Conservation (phyloP, 2,797 vertebrate species). For the Mus minutoides region DNA sequence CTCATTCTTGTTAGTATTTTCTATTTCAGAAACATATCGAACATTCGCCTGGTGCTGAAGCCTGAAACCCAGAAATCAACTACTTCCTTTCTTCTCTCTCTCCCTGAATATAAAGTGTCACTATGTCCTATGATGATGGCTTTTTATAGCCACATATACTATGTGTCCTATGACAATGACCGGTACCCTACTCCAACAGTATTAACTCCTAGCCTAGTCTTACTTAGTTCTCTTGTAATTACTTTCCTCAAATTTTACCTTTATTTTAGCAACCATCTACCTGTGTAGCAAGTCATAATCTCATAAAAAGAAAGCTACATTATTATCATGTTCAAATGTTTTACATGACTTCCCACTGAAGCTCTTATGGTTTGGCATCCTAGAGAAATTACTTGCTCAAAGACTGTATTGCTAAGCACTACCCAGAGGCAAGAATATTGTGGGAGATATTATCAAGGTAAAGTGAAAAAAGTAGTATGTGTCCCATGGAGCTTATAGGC, state of each 20-base stretch:
- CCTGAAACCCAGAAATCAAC: not conserved
- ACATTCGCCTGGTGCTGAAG: not conserved
- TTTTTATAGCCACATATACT: constrained; percentile 10
- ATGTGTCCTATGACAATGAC: not conserved
- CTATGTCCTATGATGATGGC: not conserved
- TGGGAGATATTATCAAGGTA: not conserved
- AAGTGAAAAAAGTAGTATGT: not conserved
- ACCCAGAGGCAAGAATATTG: not conserved
- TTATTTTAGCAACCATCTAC: not conserved
- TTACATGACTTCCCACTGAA: not conserved
- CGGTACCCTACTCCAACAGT: not conserved
- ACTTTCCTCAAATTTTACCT: not conserved
- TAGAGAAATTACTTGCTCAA: not conserved
- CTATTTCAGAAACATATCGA: constrained; percentile 13
- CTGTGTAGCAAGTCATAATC: not conserved
- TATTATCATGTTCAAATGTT: not conserved
- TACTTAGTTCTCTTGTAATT: constrained; percentile 32
- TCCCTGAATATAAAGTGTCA: not conserved
- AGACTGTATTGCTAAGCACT: not conserved
- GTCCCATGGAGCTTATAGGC: not conserved
- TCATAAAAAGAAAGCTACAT: not conserved
- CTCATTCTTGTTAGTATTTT: constrained; percentile 14
- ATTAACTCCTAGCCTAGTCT: not conserved
- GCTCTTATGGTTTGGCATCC: not conserved
- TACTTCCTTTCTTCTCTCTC: not conserved